phyloP scores from a whole-genome alignment of 2,797 vertebrate species.

The Selene dorsalis region DNA sequence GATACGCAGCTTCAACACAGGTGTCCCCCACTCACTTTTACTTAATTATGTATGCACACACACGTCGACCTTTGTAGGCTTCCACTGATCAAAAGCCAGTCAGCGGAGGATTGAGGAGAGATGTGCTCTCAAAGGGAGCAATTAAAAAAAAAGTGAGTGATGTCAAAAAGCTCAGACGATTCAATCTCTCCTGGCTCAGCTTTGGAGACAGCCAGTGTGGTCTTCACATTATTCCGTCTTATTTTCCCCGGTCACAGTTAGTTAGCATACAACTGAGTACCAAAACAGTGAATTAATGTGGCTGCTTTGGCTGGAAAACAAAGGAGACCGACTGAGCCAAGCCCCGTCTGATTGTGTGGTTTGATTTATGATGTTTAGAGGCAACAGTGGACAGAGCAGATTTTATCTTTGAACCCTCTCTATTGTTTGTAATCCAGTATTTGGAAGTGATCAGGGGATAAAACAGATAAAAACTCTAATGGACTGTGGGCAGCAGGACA shows the following conservation, averaged over 20 bases:
- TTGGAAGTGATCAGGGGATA: slow-evolving; percentile 15
- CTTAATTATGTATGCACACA: slow-evolving; percentile 51
- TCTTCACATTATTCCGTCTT: slow-evolving; percentile 24
- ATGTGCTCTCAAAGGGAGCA: slow-evolving; percentile 63
- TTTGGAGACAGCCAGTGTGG: slow-evolving; percentile 12
- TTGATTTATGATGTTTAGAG: slow-evolving; percentile 37
- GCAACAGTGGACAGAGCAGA: slow-evolving; percentile 4
- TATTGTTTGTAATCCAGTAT: slow-evolving; percentile 13
- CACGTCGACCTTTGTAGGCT: slow-evolving; percentile 30
- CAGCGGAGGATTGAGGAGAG: slow-evolving; percentile 49
- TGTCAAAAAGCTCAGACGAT: slow-evolving; percentile 53
- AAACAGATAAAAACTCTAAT: neutral
- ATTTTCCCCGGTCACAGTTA: slow-evolving; percentile 32
- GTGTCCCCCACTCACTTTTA: slow-evolving; percentile 37
- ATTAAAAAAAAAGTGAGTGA: slow-evolving; percentile 67
- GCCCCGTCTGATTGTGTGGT: slow-evolving; percentile 30
- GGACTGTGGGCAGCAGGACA: too few species aligned
- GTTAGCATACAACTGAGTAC: slow-evolving; percentile 43
- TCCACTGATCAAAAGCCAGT: slow-evolving; percentile 64
- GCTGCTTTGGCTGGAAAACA: slow-evolving; percentile 49
- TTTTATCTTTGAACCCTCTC: slow-evolving; percentile 33
- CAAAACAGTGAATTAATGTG: slow-evolving; percentile 47
- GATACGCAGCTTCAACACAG: slow-evolving; percentile 51
- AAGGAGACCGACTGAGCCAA: slow-evolving; percentile 42
- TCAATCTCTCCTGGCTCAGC: slow-evolving; percentile 32